Percentiles rank a stretch among this genome's conserved stretches.
These are phyloP conservation scores for Lymantria monacha DNA, from an alignment of 2,888 invertebrate species.

Conservation along the genomic window DNA sequence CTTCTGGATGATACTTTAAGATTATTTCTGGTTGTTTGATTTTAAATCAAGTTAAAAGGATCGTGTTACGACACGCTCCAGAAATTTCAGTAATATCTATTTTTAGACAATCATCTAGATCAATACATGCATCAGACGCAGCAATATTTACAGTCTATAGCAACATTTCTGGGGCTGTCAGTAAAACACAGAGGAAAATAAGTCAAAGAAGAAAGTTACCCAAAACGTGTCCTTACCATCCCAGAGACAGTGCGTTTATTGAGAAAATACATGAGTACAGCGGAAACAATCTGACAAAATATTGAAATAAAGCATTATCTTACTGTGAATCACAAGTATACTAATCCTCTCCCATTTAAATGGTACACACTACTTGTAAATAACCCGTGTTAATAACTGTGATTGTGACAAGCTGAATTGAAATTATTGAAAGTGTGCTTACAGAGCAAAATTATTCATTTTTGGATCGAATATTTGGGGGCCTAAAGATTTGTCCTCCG, in stretches of 20 bases:
- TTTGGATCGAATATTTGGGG: conserved; percentile 26
- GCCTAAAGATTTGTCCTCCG: conserved; percentile 65
- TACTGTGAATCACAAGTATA: conserved; percentile 49
- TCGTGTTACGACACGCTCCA: conserved; percentile 51
- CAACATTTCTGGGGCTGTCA: conserved; percentile 53
- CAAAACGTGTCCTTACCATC: conserved; percentile 75
- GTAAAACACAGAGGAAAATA: conserved; percentile 46
- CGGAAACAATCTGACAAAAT: conserved; percentile 54
- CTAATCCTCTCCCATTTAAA: conserved; percentile 9
- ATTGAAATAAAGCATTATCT: conserved; percentile 50
- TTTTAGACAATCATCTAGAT: conserved; percentile 35
- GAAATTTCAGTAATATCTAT: conserved; percentile 51
- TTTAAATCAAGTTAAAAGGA: conserved; percentile 54
- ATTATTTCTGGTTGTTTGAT: conserved; percentile 7
- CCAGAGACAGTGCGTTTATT: conserved; percentile 67
- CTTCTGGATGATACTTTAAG: background rate
- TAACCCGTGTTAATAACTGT: conserved; percentile 31
- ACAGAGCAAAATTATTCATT: conserved; percentile 28
- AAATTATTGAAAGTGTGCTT: conserved; percentile 40
- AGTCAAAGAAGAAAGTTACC: conserved; percentile 46
- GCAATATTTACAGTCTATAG: conserved; percentile 30
- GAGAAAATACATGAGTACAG: conserved; percentile 67
- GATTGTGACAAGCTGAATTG: conserved; percentile 42
- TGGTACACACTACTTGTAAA: conserved; percentile 15
- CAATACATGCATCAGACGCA: conserved; percentile 46